Percentiles rank a stretch among this genome's conserved stretches.
Conservation (phyloP, 1,140 invertebrate species). For the Cryptotermes secundus region DNA sequence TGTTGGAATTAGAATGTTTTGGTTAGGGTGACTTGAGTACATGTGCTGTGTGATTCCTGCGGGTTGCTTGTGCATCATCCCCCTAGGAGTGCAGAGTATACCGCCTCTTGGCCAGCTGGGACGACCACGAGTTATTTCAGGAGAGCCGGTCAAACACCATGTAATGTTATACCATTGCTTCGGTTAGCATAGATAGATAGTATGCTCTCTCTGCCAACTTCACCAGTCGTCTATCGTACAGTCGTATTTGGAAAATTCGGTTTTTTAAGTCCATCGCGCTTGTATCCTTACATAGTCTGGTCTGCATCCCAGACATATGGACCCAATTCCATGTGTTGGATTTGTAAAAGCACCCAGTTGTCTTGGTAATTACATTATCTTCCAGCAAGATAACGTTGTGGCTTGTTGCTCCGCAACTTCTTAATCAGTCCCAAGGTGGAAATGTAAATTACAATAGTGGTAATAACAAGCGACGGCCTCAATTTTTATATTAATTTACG, state of each 20-base stretch:
- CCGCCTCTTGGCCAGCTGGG: not conserved
- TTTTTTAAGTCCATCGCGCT: not conserved
- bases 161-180: constrained; percentile 17
- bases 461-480: too few species aligned
- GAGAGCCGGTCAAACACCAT: constrained; percentile 13
- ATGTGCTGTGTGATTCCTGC: not conserved
- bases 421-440: too few species aligned
- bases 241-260: constrained; percentile 7
- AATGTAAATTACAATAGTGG: too few species aligned
- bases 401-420: too few species aligned
- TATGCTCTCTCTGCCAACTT: not conserved
- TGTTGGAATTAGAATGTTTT: not conserved
- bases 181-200: constrained; percentile 6
- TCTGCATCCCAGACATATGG: too few species aligned
- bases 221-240: not conserved
- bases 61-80: too few species aligned
- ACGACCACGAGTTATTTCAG: constrained; percentile 11
- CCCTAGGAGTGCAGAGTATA: not conserved
- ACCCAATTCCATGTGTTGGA: too few species aligned
- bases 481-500: too few species aligned
- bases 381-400: too few species aligned
- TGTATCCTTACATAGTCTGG: too few species aligned
- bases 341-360: too few species aligned
- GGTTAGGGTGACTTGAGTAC: not conserved
- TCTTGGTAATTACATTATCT: too few species aligned